These are phyloP conservation scores for Pherbina coryleti DNA, from an alignment of 2,888 invertebrate genomes.

Conservation along the genomic window DNA sequence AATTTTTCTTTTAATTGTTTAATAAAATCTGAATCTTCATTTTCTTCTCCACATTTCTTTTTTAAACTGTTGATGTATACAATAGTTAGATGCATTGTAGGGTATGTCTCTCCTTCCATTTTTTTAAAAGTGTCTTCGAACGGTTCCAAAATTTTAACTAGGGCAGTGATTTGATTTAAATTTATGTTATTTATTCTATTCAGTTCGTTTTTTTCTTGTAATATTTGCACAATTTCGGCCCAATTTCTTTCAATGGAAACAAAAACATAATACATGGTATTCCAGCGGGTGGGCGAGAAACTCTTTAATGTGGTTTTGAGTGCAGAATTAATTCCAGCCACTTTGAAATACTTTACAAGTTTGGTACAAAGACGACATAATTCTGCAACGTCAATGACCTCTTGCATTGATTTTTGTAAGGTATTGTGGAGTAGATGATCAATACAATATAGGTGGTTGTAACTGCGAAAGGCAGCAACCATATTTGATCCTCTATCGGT, in stretches of 20 bases:
- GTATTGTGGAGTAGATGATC: slow-evolving; percentile 17
- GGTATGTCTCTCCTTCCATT: too few species aligned
- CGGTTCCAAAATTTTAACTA: too few species aligned
- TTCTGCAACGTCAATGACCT: too few species aligned
- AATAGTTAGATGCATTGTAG: too few species aligned
- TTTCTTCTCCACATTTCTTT: too few species aligned
- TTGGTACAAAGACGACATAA: too few species aligned
- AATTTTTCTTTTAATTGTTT: too few species aligned
- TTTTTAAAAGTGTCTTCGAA: too few species aligned
- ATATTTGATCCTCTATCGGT: slow-evolving; percentile 44
- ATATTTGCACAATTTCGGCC: slow-evolving; percentile 29
- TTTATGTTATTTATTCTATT: slow-evolving; percentile 13
- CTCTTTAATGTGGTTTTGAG: background rate
- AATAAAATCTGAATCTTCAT: too few species aligned
- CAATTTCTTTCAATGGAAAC: slow-evolving; percentile 17
- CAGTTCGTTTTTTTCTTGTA: slow-evolving; percentile 36
- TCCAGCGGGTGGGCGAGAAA: slow-evolving; percentile 21
- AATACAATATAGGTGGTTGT: slow-evolving; percentile 41
- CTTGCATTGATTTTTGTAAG: too few species aligned
- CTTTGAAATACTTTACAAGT: too few species aligned
- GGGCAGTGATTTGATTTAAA: background rate
- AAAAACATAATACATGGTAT: slow-evolving; percentile 16
- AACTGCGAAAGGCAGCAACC: slow-evolving; percentile 36
- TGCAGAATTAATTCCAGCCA: slow-evolving; percentile 23
- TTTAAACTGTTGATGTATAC: too few species aligned